Conservation (phyloP, 2,888 invertebrate genomes). For the Prosopocoilus inquinatus region DNA sequence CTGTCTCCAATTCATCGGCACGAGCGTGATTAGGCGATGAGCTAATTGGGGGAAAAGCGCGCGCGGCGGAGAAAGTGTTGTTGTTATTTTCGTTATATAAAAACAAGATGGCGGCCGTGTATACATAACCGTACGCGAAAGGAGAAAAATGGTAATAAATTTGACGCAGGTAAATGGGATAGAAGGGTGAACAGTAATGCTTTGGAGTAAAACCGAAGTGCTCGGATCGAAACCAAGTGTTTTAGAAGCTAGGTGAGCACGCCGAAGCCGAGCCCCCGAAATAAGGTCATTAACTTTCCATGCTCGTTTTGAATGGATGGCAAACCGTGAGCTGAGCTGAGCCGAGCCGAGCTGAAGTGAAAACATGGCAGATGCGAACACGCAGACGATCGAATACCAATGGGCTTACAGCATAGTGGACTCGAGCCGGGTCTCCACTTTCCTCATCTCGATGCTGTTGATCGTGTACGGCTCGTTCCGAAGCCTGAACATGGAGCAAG, state of each 20-base stretch:
- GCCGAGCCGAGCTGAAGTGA: slow-evolving; percentile 3
- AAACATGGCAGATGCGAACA: slow-evolving; percentile 26
- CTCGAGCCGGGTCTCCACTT: slow-evolving; percentile 94
- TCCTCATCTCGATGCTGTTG: slow-evolving; percentile 93
- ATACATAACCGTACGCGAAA: slow-evolving; percentile 33
- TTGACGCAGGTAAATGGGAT: slow-evolving; percentile 26
- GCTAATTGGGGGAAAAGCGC: no score
- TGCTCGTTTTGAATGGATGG: slow-evolving; percentile 20
- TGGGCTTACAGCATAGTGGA: slow-evolving; percentile 97
- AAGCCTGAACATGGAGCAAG: slow-evolving; percentile 93
- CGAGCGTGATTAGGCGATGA: no score
- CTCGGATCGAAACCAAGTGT: slow-evolving; percentile 22
- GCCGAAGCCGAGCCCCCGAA: slow-evolving; percentile 1
- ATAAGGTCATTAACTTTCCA: slow-evolving; percentile 30
- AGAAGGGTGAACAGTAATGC: slow-evolving; percentile 36
- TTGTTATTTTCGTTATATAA: slow-evolving; percentile 3
- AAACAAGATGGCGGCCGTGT: slow-evolving; percentile 36
- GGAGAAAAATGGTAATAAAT: slow-evolving; percentile 28
- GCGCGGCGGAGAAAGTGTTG: not conserved
- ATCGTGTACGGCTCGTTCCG: slow-evolving; percentile 98
- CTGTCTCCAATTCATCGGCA: no score
- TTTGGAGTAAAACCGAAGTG: slow-evolving; percentile 27
- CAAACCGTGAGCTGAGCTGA: slow-evolving; percentile 21
- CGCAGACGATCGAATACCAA: slow-evolving; percentile 59
- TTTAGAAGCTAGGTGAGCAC: slow-evolving; percentile 21